These are phyloP conservation scores for Morpho deidamia DNA, from an alignment of 2,888 invertebrate species.

Conservation along the genomic window DNA sequence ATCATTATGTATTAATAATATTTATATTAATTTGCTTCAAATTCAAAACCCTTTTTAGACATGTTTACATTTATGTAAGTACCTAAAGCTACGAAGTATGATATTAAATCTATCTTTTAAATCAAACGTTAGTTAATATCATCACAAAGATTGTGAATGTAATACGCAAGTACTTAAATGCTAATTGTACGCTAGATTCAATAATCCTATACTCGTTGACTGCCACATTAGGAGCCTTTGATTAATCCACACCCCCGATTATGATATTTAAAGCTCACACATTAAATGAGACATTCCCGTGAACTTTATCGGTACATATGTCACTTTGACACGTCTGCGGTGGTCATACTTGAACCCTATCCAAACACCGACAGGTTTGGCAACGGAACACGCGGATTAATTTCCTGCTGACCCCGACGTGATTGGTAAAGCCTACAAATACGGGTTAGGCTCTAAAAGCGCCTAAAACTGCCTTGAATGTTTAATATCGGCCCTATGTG, in stretches of 20 bases:
- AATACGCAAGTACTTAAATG: slow-evolving; percentile 11
- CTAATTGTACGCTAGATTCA: slow-evolving; percentile 18
- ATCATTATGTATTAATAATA: too few relatives aligned
- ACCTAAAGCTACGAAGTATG: too few relatives aligned
- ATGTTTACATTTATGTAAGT: too few relatives aligned
- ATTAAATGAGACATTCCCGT: slow-evolving; percentile 5
- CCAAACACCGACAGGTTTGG: slow-evolving; percentile 36
- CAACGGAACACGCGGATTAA: slow-evolving; percentile 35
- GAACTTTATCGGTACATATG: slow-evolving; percentile 1
- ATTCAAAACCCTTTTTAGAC: not conserved
- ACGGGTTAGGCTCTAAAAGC: slow-evolving; percentile 21
- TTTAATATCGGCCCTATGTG: slow-evolving; percentile 22
- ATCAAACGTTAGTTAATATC: not conserved
- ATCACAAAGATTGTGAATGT: slow-evolving; percentile 11
- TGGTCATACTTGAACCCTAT: slow-evolving; percentile 32
- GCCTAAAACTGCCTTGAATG: slow-evolving; percentile 27
- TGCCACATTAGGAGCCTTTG: slow-evolving; percentile 3
- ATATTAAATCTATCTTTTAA: too few relatives aligned
- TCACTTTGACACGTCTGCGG: slow-evolving; percentile 12
- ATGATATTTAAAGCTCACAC: not conserved
- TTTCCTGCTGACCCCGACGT: slow-evolving; percentile 33
- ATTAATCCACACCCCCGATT: not conserved
- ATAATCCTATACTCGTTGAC: slow-evolving; percentile 16
- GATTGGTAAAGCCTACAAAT: slow-evolving; percentile 26
- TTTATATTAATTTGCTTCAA: too few relatives aligned